Evolutionary conservation across 2,113 vertebrate species (phyloP).

Genomic region (Apteryx mantelli): DNA sequence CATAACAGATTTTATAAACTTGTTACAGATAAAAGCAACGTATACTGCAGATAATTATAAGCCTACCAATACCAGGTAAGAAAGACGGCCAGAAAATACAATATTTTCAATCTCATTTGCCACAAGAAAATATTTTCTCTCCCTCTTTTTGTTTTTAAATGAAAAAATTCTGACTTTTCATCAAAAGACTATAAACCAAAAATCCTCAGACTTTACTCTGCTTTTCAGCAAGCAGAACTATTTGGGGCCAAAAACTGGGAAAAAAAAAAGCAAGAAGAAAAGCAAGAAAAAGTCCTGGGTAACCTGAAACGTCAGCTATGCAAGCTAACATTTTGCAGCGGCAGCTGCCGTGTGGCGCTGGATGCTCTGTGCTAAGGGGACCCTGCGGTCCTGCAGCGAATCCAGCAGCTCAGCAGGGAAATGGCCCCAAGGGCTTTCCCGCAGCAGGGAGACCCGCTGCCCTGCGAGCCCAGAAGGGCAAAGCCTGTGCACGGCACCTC

Average conservation of each 20-base stretch:
- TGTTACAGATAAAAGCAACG: background rate
- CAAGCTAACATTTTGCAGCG: background rate
- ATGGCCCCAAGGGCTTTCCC: rapidly evolving
- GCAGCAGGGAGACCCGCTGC: rapidly evolving
- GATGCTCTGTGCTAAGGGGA: no score
- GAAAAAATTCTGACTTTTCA: background rate
- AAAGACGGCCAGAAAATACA: background rate
- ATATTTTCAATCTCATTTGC: background rate
- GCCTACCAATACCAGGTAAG: background rate
- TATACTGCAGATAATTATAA: background rate
- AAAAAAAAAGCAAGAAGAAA: rapidly evolving
- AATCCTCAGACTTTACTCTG: background rate
- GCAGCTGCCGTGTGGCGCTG: no score
- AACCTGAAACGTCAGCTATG: rapidly evolving
- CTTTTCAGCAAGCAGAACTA: background rate
- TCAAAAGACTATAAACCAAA: background rate
- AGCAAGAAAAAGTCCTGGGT: rapidly evolving
- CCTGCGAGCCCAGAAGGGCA: background rate
- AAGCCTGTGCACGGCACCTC: background rate
- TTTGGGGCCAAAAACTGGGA: background rate
- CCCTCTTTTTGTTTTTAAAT: background rate
- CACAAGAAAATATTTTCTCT: background rate
- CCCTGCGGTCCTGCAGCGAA: background rate
- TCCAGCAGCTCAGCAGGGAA: rapidly evolving
- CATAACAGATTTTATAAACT: background rate